Base-by-base conservation (phyloP, 2,113 vertebrate species). In the Thunnus thynnus region DNA sequence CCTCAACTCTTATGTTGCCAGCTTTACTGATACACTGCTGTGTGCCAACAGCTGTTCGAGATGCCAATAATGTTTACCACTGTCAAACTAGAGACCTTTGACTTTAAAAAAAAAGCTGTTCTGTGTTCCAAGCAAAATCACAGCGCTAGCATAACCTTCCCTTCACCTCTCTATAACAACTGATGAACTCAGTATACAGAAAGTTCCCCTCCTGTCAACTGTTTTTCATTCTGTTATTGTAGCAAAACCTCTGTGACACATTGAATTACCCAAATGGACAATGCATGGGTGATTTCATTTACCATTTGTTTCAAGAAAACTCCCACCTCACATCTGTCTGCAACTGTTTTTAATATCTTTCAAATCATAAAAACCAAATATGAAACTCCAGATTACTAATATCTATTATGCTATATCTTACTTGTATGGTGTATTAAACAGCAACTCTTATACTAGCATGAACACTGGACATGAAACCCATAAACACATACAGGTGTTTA, bases 51-150 rank as follows among this genome's bases (percentile, higher is more conserved):
- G 48, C 13, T 12, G 4, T 63, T 80, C 20, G 58, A 66, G 62
- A 78, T 78, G 83, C 65, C 83, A 85, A 77, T 80, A 81, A 78
- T 65, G 63, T 86, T 83, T 69, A 67, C 55, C 47, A 46, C 63
- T 76, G 76, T 80, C 60, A 76, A 78, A 85, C 70, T 61, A 36
- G 8, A 79, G 51, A 81, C 83, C 78, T 87, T 74, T 86, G 78
- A 90, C 81, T 56, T 70, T 52, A 3, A 54, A 52, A 66, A 61
- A 30, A 30, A 67, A 75, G 36, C 44, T 51, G 13, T 17, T 81
- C 61, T 18, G 36, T 47, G 48, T 71, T 78, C 60, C 36, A 44
- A 55, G 36, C 50, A 61, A 75, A 54, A 72, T 77, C 52, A 52
- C 64, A 73, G 13, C 8, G 4, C 22, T 73, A 41, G 51, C 36